Conservation (phyloP, 2,797 vertebrate genomes). For the Microcaecilia unicolor region DNA sequence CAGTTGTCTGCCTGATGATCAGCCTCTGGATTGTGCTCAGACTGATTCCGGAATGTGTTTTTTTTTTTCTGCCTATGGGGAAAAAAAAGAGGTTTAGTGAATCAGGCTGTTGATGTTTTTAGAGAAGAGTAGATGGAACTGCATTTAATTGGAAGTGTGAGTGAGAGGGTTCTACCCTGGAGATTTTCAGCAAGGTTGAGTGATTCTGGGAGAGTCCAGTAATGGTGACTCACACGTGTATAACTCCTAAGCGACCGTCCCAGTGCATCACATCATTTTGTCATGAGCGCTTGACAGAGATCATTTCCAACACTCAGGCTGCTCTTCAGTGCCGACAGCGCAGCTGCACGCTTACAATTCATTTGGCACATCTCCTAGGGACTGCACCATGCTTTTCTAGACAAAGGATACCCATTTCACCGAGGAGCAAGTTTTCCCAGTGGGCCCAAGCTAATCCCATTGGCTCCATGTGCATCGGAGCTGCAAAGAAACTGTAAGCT, state of each 20-base stretch:
- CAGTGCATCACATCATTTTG: not conserved
- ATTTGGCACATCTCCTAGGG: slow-evolving; percentile 22
- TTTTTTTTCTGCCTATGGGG: too few species aligned
- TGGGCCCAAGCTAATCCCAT: not conserved
- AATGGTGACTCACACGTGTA: not conserved
- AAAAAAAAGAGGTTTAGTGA: too few species aligned
- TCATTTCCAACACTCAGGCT: slow-evolving; percentile 18
- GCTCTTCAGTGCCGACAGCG: slow-evolving; percentile 28
- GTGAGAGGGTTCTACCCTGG: not conserved
- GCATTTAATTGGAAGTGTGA: not conserved
- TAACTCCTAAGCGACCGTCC: slow-evolving; percentile 10
- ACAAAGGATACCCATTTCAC: slow-evolving; percentile 3
- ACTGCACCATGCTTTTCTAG: slow-evolving; percentile 20
- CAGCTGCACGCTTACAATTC: slow-evolving; percentile 25
- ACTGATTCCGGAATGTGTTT: too few species aligned
- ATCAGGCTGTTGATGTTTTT: not conserved
- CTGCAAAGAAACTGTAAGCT: not conserved
- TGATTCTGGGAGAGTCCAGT: slow-evolving; percentile 9
- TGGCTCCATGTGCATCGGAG: slow-evolving; percentile 9
- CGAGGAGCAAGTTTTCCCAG: too few species aligned
- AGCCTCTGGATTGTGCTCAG: too few species aligned
- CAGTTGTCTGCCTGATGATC: too few species aligned
- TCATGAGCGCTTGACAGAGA: slow-evolving; percentile 12
- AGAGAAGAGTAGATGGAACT: rapidly evolving
- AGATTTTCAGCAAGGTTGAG: not conserved